phyloP scores from a whole-genome alignment of 2,113 vertebrate species.

The Macrotus californicus region DNA sequence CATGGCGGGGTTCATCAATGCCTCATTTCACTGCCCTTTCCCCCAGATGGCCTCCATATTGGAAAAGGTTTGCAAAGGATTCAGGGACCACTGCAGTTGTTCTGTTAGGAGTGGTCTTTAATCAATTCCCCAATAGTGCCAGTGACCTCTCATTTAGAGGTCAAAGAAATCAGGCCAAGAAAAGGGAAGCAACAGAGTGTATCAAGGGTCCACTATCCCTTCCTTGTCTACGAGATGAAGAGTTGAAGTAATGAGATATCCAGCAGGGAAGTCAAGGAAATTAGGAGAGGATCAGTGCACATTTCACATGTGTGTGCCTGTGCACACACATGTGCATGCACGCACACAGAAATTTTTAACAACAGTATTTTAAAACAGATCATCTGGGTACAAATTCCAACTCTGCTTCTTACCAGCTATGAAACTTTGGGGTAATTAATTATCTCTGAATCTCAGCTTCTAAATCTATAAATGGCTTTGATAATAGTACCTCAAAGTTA shows the following conservation, averaged over 20 bases:
- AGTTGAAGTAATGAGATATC: background rate
- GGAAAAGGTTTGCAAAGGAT: background rate
- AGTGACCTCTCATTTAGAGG: background rate
- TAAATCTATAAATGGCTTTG: background rate
- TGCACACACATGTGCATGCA: fast-evolving
- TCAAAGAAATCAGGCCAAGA: background rate
- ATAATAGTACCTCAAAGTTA: background rate
- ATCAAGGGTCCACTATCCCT: background rate
- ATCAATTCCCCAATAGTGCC: background rate
- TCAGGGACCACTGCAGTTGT: background rate
- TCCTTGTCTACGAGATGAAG: background rate
- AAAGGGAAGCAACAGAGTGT: background rate
- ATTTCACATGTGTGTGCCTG: background rate
- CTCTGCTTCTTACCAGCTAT: background rate
- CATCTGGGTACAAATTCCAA: background rate
- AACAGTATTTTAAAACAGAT: background rate
- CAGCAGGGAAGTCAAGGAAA: background rate
- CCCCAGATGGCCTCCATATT: background rate
- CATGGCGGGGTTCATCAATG: background rate
- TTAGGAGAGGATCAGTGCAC: background rate
- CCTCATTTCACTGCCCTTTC: fast-evolving
- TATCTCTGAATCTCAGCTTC: background rate
- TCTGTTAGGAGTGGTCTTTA: background rate
- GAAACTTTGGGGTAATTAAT: background rate
- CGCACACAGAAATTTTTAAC: background rate